Evolutionary conservation across 2,113 vertebrate genomes (phyloP).

Genomic region (Lepisosteus oculatus): DNA sequence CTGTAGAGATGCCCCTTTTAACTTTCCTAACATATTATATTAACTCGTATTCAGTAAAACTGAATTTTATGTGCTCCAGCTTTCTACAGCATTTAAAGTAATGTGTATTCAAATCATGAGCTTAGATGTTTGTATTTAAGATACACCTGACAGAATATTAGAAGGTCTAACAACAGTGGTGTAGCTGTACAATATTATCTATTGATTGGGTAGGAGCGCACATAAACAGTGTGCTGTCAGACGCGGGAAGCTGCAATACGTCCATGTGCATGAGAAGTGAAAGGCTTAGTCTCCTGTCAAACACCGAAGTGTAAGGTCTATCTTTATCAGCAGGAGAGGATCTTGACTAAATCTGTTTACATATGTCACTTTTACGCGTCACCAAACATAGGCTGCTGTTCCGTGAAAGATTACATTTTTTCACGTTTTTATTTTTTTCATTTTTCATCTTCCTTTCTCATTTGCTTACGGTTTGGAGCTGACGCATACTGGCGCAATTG

Average conservation of each 20-base stretch:
- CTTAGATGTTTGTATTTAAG: conserved; percentile 15
- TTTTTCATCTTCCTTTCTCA: neutral
- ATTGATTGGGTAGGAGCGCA: conserved; percentile 15
- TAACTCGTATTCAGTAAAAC: too few relatives aligned
- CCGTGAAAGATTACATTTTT: neutral
- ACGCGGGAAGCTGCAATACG: conserved; percentile 9
- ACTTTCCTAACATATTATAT: too few relatives aligned
- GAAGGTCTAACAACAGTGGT: conserved; percentile 5
- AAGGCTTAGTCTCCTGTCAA: neutral
- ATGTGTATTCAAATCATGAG: conserved; percentile 1
- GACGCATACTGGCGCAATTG: conserved; percentile 36
- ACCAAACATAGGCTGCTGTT: conserved; percentile 5
- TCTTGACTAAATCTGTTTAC: conserved; percentile 1
- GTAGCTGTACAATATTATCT: conserved; percentile 16
- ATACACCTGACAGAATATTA: conserved; percentile 7
- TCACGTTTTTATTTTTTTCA: neutral
- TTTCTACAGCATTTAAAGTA: neutral
- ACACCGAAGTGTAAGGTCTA: neutral
- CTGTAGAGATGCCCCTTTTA: too few relatives aligned
- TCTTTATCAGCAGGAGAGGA: neutral
- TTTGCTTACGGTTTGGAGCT: conserved; percentile 23
- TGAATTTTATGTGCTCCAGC: too few relatives aligned
- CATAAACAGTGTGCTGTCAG: conserved; percentile 11
- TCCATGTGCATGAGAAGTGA: conserved; percentile 6
- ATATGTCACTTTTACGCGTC: neutral